Conservation (phyloP, 2,797 vertebrate species). For the Diceros bicornis region DNA sequence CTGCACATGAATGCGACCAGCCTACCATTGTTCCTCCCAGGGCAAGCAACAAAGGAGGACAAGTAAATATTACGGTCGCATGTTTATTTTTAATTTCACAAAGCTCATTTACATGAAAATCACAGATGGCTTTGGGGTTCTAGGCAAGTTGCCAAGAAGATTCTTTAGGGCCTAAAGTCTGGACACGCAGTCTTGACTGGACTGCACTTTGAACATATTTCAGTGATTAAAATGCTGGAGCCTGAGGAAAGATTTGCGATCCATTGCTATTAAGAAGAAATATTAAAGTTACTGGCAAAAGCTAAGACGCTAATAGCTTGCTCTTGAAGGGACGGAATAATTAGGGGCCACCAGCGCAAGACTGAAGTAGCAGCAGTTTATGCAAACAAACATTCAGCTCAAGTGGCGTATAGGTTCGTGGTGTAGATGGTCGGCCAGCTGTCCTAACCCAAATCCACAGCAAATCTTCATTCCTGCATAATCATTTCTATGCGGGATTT, state of each 20-base stretch:
- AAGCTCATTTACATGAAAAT: conserved; percentile 73
- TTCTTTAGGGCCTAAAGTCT: background rate
- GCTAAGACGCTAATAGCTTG: background rate
- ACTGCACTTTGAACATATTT: background rate
- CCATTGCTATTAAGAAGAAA: background rate
- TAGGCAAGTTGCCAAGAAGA: conserved; percentile 46
- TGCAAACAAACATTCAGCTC: background rate
- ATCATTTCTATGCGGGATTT: background rate
- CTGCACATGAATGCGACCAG: fast-evolving
- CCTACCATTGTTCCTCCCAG: background rate
- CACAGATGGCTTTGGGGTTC: conserved; percentile 34
- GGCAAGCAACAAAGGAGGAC: background rate
- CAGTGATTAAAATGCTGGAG: background rate
- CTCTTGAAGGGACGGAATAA: conserved; percentile 22
- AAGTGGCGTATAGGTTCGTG: background rate
- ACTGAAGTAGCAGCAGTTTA: background rate
- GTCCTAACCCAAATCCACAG: background rate
- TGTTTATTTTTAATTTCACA: conserved; percentile 74
- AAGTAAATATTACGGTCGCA: conserved; percentile 35
- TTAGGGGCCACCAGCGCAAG: background rate
- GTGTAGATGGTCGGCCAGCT: fast-evolving
- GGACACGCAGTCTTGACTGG: background rate
- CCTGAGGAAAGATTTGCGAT: conserved; percentile 21
- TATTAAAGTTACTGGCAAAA: background rate
- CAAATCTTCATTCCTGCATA: background rate